These are phyloP conservation scores for Gymnarchus niloticus DNA, from an alignment of 2,113 vertebrate genomes.

Conservation along the genomic window DNA sequence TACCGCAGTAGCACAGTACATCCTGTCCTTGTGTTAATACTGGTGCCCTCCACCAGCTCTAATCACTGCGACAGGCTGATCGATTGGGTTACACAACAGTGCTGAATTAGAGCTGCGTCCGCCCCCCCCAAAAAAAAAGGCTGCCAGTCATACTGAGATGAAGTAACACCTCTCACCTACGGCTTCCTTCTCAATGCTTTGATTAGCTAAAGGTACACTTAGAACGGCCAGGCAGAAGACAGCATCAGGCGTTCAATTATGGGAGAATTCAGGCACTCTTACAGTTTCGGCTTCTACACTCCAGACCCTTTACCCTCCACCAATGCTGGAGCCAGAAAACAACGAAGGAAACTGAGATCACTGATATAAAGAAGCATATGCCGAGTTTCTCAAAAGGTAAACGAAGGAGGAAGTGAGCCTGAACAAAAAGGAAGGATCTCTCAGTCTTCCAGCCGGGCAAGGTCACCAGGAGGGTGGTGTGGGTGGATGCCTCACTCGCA, in stretches of 20 bases:
- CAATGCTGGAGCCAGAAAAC: neutral
- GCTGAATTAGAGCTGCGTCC: neutral
- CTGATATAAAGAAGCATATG: neutral
- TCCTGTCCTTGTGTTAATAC: slow-evolving; percentile 17
- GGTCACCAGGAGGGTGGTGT: neutral
- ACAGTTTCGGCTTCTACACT: neutral
- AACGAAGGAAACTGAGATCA: neutral
- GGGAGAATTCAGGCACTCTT: neutral
- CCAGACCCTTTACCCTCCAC: neutral
- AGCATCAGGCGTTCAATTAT: neutral
- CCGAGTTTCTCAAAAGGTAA: neutral
- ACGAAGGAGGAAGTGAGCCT: neutral
- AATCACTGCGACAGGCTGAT: slow-evolving; percentile 4
- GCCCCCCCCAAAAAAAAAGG: neutral
- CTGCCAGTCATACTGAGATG: neutral
- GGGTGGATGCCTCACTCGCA: no score
- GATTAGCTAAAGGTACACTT: neutral
- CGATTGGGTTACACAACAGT: slow-evolving; percentile 25
- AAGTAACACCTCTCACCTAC: neutral
- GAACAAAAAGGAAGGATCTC: neutral
- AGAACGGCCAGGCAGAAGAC: neutral
- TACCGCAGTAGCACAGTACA: slow-evolving; percentile 24
- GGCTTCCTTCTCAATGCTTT: neutral
- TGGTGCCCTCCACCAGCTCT: slow-evolving; percentile 23
- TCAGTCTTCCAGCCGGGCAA: neutral